Conservation (phyloP, 2,888 invertebrate genomes). For the Melipona beecheii region DNA sequence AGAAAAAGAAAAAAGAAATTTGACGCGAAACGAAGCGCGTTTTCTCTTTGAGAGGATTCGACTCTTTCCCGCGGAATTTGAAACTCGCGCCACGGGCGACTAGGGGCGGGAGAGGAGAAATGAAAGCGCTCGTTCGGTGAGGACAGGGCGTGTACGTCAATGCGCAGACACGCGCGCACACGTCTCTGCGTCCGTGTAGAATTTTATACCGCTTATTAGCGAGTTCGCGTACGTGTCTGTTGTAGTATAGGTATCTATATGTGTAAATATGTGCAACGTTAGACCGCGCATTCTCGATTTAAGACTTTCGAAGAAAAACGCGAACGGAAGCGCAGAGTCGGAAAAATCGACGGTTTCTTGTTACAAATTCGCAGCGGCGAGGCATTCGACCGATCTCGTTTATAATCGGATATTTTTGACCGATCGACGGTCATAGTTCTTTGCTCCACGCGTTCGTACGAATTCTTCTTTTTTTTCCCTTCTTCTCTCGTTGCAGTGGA, state of each 20-base stretch:
- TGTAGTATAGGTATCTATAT: no score
- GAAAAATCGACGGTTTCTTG: not conserved
- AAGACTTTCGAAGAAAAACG: not conserved
- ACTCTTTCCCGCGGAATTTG: not conserved
- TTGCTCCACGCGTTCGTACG: not conserved
- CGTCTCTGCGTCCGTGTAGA: not conserved
- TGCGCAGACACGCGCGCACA: not conserved
- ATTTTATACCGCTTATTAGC: not conserved
- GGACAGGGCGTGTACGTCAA: not conserved
- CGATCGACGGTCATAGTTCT: slow-evolving; percentile 8
- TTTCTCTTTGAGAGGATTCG: no score
- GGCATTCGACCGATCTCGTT: not conserved
- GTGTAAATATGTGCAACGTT: not conserved
- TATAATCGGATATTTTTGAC: not conserved
- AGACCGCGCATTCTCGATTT: not conserved
- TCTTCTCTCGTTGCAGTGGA: not conserved
- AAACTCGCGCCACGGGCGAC: not conserved
- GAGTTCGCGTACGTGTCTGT: not conserved
- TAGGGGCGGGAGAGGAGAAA: not conserved
- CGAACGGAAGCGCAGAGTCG: not conserved
- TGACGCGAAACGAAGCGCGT: no score
- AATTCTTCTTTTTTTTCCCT: slow-evolving; percentile 5
- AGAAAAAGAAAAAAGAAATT: no score
- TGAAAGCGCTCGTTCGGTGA: not conserved
- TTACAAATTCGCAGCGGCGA: not conserved